Evolutionary conservation across 2,113 vertebrate species (phyloP), one percentile per base, ranked within the genome.

Genomic region (Colaptes auratus): DNA sequence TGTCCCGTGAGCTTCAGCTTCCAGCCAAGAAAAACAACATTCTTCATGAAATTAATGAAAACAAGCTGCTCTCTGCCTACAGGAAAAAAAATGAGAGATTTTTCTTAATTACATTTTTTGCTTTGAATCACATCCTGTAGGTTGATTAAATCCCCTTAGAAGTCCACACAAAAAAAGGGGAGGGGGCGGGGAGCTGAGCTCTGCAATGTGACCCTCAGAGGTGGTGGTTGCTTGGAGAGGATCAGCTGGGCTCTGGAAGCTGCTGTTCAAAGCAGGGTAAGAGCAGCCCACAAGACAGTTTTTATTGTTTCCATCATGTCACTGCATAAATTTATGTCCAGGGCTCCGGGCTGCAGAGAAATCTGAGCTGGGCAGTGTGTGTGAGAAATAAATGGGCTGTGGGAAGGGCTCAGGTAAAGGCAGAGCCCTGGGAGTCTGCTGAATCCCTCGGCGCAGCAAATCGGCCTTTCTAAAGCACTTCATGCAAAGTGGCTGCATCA

Each of bases 1-100:
- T 86, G 71, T 94, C 90, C 75, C 77, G 52, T 36, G 18, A 65
- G 89, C 82, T 93, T 91, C 92, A 96, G 82, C 89, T 94, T 95
- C 88, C 82, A 95, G 96, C 90, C 97, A 97, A 97, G 89, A 88
- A 93, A 97, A 97, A 97, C 81, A 97, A 95, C 89, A 95, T 96
- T 94, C 96, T 96, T 96, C 94, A 96, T 94, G 94, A 97, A 96
- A 97, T 95, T 97, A 97, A 97, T 95, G 93, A 96, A 98, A 98
- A 97, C 94, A 97, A 96, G 96, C 93, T 97, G 95, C 33, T 95
- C 92, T 93, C 63, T 95, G 94, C 95, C 96, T 96, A 86, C 92
- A 94, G 95, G 94, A 96, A 94, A 97, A 97, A 97, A 72, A 86
- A 94, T 93, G 96, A 94, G 97, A 97, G 76, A 86, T 94, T 95